phyloP scores from a whole-genome alignment of 2,113 vertebrate species.

The Ranitomeya imitator region DNA sequence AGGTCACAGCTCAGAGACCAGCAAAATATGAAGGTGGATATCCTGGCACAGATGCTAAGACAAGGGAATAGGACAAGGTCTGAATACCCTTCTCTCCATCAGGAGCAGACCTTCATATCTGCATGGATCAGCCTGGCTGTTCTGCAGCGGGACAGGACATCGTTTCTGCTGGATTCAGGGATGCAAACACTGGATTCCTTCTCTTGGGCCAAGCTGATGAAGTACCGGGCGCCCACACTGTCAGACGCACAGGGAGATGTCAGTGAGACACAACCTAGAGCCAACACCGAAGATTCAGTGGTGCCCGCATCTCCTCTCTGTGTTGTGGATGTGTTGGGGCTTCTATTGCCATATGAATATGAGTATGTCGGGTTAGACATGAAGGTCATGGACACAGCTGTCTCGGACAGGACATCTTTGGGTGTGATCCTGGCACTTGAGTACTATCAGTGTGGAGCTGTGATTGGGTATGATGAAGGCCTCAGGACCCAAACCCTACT shows the following conservation, averaged over 20 bases:
- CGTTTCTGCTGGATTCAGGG: constrained; percentile 64
- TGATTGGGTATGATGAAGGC: constrained; percentile 72
- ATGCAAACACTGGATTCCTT: constrained; percentile 72
- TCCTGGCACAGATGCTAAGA: constrained; percentile 57
- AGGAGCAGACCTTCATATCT: constrained; percentile 60
- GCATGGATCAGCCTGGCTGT: constrained; percentile 62
- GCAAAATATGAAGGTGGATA: constrained; percentile 62
- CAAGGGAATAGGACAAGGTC: background rate
- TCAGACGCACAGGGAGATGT: background rate
- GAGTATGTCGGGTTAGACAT: constrained; percentile 79
- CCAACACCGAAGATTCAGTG: too few species aligned
- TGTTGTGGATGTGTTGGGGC: constrained; percentile 75
- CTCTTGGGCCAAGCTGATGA: constrained; percentile 81
- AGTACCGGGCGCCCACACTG: constrained; percentile 73
- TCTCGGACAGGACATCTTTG: constrained; percentile 74
- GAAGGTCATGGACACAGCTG: constrained; percentile 68
- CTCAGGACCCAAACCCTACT: constrained; percentile 71
- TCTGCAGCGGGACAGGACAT: constrained; percentile 71
- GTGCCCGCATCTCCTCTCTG: constrained; percentile 60
- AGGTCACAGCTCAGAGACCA: constrained; percentile 29
- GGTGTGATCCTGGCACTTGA: constrained; percentile 78
- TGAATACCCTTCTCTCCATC: background rate
- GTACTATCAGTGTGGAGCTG: constrained; percentile 74
- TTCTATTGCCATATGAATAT: constrained; percentile 73
- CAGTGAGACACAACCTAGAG: background rate